Conservation (phyloP, 2,113 vertebrate genomes). For the Bettongia penicillata region DNA sequence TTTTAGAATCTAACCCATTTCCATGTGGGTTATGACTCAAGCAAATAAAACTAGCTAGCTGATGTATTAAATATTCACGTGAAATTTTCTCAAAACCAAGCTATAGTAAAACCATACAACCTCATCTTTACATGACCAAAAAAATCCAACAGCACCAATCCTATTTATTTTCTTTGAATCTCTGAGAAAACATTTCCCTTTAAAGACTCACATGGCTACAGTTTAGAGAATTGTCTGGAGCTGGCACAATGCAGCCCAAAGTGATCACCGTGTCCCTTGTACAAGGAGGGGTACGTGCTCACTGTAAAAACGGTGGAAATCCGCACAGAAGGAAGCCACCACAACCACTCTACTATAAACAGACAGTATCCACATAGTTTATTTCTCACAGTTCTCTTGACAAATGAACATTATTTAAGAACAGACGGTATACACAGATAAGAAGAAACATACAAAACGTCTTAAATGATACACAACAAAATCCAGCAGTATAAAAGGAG, state of each 20-base stretch:
- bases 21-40: slow-evolving; percentile 12
- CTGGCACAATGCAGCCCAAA: not conserved
- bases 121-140: not conserved
- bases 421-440: slow-evolving; percentile 99
- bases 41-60: slow-evolving; percentile 35
- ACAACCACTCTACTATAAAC: slow-evolving; percentile 90
- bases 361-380: slow-evolving; percentile 98
- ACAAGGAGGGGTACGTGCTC: not conserved
- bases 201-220: not conserved
- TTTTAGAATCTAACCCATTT: slow-evolving; percentile 44
- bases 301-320: slow-evolving; percentile 34
- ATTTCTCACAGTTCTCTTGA: slow-evolving; percentile 99
- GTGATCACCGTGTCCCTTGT: not conserved
- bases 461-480: slow-evolving; percentile 99
- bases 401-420: slow-evolving; percentile 99
- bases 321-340: slow-evolving; percentile 84
- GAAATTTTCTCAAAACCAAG: slow-evolving; percentile 29
- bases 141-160: not conserved
- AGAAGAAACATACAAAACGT: slow-evolving; percentile 97
- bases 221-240: too few relatives aligned
- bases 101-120: not conserved
- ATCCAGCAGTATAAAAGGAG: slow-evolving; percentile 97
- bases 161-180: not conserved
- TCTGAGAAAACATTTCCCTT: not conserved
- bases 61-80: not conserved